Percentiles rank a stretch among this genome's conserved stretches.
Evolutionary conservation across 2,888 invertebrate species (phyloP).

Genomic region (Branchinecta sandiegonensis): DNA sequence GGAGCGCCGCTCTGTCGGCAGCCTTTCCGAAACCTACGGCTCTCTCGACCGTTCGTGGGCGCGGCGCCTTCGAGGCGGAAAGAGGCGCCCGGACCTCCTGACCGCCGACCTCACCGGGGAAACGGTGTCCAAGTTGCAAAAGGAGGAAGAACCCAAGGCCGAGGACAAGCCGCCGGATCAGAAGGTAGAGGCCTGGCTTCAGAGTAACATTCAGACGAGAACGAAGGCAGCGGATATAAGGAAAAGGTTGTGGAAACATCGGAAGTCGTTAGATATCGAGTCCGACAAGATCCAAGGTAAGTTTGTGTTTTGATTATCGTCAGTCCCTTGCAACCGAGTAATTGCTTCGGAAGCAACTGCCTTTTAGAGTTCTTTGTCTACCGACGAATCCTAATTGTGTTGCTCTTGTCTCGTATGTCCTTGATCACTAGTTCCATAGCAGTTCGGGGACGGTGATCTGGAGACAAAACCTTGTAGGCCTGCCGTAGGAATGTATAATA

Average conservation of each 20-base stretch:
- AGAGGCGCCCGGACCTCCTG: slow-evolving; percentile 61
- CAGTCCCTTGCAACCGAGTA: no score
- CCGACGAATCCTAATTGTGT: background rate
- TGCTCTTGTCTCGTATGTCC: background rate
- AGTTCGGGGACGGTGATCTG: slow-evolving; percentile 33
- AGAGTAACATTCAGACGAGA: slow-evolving; percentile 69
- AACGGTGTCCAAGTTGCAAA: slow-evolving; percentile 46
- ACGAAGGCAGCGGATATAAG: slow-evolving; percentile 47
- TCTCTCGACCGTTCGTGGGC: slow-evolving; percentile 72
- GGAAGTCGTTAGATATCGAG: slow-evolving; percentile 27
- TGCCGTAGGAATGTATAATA: no score
- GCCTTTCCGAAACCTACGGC: slow-evolving; percentile 32
- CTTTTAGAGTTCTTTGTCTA: no score
- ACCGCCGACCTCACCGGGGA: slow-evolving; percentile 56
- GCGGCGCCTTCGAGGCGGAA: slow-evolving; percentile 53
- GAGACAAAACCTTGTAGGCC: background rate
- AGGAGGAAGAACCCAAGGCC: slow-evolving; percentile 24
- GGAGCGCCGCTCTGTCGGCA: slow-evolving; percentile 49
- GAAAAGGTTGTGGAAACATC: slow-evolving; percentile 25
- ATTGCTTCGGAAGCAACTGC: no score
- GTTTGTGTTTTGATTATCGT: slow-evolving; percentile 20
- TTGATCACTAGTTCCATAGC: slow-evolving; percentile 35
- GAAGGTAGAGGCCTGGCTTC: slow-evolving; percentile 80
- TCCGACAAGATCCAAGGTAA: slow-evolving; percentile 20
- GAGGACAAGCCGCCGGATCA: slow-evolving; percentile 36